A percentile compares a stretch with the other conserved stretches of the same genome.
These are phyloP conservation scores for Ditylenchus dipsaci DNA, from an alignment of 1,140 invertebrate species.

Conservation along the genomic window DNA sequence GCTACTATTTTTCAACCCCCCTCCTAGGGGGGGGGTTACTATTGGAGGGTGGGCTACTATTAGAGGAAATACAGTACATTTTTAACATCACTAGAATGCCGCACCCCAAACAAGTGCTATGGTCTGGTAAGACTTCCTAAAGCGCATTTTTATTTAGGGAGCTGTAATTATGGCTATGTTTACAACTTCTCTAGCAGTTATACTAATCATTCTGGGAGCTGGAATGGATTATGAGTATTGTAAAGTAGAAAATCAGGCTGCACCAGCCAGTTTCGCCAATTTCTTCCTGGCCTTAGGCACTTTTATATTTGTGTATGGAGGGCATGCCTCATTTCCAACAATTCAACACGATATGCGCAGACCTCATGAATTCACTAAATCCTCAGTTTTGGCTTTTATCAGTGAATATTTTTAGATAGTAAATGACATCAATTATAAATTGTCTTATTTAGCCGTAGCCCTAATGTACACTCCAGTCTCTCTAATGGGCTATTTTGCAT, in stretches of 20 bases:
- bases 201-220: constrained; percentile 4
- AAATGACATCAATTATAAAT: background rate
- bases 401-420: constrained; percentile 45
- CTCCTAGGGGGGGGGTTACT: too few species aligned
- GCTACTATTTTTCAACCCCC: too few species aligned
- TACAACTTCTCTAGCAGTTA: background rate
- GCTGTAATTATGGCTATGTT: constrained; percentile 1
- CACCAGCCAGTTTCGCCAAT: constrained; percentile 57
- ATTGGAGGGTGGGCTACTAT: too few species aligned
- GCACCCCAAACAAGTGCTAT: background rate
- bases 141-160: background rate
- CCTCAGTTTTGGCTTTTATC: constrained; percentile 58
- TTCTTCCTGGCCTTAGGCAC: constrained; percentile 60
- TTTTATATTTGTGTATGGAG: constrained; percentile 60
- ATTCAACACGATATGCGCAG: constrained; percentile 62
- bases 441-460: constrained; percentile 46
- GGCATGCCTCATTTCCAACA: constrained; percentile 62
- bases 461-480: constrained; percentile 51
- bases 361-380: constrained; percentile 59
- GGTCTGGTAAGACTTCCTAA: background rate
- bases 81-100: background rate
- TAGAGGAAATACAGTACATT: too few species aligned
- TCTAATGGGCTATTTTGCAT: constrained; percentile 50
- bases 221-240: background rate
- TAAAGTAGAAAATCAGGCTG: background rate